These are phyloP conservation scores for Zaprionus kolodkinae DNA, from an alignment of 1,140 invertebrate genomes.

Conservation along the genomic window DNA sequence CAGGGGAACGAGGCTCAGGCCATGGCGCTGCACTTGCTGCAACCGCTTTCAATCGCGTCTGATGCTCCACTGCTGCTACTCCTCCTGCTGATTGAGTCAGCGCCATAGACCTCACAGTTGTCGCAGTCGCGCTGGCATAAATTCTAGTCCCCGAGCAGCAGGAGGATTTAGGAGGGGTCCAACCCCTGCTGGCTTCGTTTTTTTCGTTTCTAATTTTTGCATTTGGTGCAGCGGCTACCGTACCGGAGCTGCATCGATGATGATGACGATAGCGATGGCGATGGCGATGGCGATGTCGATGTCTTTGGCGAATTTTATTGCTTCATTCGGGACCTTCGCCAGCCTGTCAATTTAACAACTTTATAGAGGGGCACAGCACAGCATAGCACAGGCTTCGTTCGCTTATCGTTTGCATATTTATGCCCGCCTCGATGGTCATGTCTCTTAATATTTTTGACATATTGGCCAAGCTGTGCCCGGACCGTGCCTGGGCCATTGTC, in stretches of 20 bases:
- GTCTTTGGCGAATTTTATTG: conserved; percentile 77
- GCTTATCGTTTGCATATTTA: conserved; percentile 80
- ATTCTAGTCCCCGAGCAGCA: conserved; percentile 53
- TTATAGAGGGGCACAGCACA: conserved; percentile 64
- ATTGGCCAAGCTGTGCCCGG: conserved; percentile 65
- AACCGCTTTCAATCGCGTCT: too few species aligned
- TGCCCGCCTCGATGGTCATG: conserved; percentile 69
- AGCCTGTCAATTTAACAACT: conserved; percentile 83
- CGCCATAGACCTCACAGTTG: neutral
- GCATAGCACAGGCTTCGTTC: conserved; percentile 10
- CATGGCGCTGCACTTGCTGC: conserved; percentile 65
- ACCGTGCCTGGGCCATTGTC: conserved; percentile 13
- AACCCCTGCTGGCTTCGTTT: conserved; percentile 65
- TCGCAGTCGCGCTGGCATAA: conserved; percentile 56
- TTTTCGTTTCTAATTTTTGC: conserved; percentile 73
- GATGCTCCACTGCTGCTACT: conserved; percentile 1
- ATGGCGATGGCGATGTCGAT: conserved; percentile 45
- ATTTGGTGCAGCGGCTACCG: conserved; percentile 66
- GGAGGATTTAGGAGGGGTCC: neutral
- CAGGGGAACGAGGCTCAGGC: conserved; percentile 13
- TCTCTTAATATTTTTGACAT: conserved; percentile 84
- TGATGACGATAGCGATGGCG: neutral
- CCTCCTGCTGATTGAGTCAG: conserved; percentile 23
- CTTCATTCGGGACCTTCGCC: conserved; percentile 76
- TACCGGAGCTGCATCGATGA: conserved; percentile 1